Percentiles rank a stretch among this genome's conserved stretches.
Conservation (phyloP, 2,113 vertebrate genomes). For the Pituophis catenifer region DNA sequence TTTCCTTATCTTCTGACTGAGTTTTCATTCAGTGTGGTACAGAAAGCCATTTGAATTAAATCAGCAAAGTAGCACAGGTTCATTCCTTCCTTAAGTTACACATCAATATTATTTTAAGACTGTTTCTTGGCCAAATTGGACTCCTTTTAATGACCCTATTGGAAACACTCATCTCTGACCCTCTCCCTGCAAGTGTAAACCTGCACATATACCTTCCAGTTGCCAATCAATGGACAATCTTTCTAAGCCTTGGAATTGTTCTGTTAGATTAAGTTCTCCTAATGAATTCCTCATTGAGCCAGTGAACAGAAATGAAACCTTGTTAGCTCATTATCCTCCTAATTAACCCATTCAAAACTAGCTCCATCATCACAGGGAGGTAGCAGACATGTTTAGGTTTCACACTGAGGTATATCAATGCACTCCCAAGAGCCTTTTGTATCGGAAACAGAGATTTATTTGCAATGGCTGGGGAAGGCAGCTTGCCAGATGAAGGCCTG, state of each 20-base stretch:
- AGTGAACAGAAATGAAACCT: constrained; percentile 71
- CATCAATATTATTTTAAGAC: neutral
- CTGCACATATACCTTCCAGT: constrained; percentile 65
- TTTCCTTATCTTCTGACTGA: neutral
- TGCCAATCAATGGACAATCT: constrained; percentile 67
- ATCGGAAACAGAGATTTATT: constrained; percentile 75
- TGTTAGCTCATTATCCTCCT: constrained; percentile 77
- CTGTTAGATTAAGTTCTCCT: constrained; percentile 70
- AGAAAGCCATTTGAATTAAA: neutral
- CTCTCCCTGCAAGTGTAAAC: constrained; percentile 58
- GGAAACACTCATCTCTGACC: constrained; percentile 51
- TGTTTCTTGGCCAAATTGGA: neutral
- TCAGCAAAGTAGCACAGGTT: neutral
- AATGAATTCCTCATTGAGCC: constrained; percentile 77
- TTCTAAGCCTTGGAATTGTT: constrained; percentile 65
- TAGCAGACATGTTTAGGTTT: constrained; percentile 67
- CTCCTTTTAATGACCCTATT: constrained; percentile 31
- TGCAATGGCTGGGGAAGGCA: constrained; percentile 60
- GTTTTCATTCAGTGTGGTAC: neutral
- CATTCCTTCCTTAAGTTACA: neutral
- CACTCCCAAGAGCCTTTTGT: constrained; percentile 71
- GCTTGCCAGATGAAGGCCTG: constrained; percentile 69
- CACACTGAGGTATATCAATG: constrained; percentile 74
- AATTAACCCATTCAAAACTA: constrained; percentile 76
- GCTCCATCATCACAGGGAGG: constrained; percentile 66